Evolutionary conservation across 2,888 invertebrate species (phyloP).

Genomic region (Metallyticus violacea): DNA sequence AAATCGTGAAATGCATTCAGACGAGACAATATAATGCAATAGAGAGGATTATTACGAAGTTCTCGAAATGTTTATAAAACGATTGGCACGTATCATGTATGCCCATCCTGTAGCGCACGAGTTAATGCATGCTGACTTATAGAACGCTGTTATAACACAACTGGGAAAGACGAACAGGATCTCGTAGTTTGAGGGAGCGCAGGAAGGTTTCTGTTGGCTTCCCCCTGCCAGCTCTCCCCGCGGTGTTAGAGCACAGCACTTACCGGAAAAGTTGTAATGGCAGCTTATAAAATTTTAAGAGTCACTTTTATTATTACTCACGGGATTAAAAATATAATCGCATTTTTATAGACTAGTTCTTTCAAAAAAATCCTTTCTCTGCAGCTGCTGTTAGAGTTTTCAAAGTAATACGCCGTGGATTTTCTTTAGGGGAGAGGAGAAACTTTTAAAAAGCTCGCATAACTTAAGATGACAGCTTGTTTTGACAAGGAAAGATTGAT

Average conservation of each 20-base stretch:
- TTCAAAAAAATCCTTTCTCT: neutral
- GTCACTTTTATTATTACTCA: conserved; percentile 16
- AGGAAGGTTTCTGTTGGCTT: neutral
- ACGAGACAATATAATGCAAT: too few relatives aligned
- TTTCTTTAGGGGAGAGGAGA: neutral
- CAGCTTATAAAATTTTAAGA: conserved; percentile 21
- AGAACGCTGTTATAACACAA: neutral
- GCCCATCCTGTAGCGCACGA: neutral
- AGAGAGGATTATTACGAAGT: too few relatives aligned
- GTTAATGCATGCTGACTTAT: neutral
- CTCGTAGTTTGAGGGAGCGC: neutral
- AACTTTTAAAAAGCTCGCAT: neutral
- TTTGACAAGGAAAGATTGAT: neutral
- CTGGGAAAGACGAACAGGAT: neutral
- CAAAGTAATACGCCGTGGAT: neutral
- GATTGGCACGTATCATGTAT: too few relatives aligned
- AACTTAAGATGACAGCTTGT: neutral
- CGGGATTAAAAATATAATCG: conserved; percentile 18
- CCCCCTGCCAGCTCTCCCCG: neutral
- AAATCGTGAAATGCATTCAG: too few relatives aligned
- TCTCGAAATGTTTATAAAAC: too few relatives aligned
- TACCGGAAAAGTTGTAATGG: conserved; percentile 9
- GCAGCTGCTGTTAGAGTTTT: neutral
- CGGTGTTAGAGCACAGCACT: neutral
- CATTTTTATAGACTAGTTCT: conserved; percentile 23